phyloP scores from a whole-genome alignment of 2,888 invertebrate genomes.

The Baronia brevicornis region DNA sequence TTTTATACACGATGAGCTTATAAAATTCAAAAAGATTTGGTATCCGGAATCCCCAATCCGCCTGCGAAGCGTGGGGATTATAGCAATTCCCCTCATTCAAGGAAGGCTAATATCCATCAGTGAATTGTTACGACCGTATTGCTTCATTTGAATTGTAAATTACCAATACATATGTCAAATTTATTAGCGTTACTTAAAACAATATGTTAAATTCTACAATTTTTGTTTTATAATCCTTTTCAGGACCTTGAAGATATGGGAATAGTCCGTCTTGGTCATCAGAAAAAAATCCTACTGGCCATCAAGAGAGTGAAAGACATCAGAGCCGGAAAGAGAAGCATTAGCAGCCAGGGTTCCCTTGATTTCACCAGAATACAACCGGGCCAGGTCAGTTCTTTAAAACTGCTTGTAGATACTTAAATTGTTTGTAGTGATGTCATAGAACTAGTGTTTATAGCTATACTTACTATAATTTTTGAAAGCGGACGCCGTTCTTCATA shows the following conservation, averaged over 20 bases:
- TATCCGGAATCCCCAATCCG: too few species aligned
- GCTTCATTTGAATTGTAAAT: too few species aligned
- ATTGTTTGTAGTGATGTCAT: conserved; percentile 66
- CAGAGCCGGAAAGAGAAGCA: conserved; percentile 86
- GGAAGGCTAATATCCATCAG: too few species aligned
- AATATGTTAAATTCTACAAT: neutral
- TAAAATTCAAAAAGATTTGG: too few species aligned
- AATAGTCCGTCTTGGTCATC: conserved; percentile 94
- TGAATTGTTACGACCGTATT: too few species aligned
- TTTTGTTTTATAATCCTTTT: conserved; percentile 17
- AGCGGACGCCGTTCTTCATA: conserved; percentile 29
- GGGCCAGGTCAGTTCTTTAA: conserved; percentile 60
- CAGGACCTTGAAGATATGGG: conserved; percentile 97
- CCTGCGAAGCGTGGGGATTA: too few species aligned
- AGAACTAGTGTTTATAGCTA: conserved; percentile 38
- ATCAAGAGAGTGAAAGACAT: conserved; percentile 97
- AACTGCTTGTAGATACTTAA: conserved; percentile 17
- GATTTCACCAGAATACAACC: conserved; percentile 65
- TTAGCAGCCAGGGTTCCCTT: conserved; percentile 66
- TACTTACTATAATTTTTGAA: conserved; percentile 35
- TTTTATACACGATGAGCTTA: too few species aligned
- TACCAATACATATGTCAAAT: too few species aligned
- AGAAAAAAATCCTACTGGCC: conserved; percentile 97
- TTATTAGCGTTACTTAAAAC: too few species aligned
- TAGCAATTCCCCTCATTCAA: too few species aligned